Base-by-base conservation (phyloP, 2,888 invertebrate genomes). In the Cryptus armator region DNA sequence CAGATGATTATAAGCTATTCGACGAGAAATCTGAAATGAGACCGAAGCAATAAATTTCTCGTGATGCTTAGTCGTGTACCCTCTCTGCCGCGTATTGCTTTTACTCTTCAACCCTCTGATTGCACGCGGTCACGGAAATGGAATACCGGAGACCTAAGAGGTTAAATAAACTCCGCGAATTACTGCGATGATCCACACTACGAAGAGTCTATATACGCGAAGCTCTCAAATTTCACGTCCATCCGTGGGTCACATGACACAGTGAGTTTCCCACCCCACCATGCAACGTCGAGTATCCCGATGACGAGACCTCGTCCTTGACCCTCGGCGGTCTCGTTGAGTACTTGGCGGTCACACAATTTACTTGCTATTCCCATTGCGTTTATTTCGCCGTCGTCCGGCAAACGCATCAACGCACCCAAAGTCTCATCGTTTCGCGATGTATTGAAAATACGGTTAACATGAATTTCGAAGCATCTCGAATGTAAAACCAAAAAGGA, bases 161-260 rank as follows among this genome's bases (percentile, higher is more conserved):
- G n/a, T 32, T 12, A 64, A 64, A 64, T 64, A 12, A 64, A 64
- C 37, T 37, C 14, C 6, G 32, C 2, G 12, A 14, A 64, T 32
- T 32, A 37, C 2, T n/a, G 37, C 62, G n/a, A 64, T 5, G 12
- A 32, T 3, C 12, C 62, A 62, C n/a, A 32, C 29, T 59, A 29
- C 19, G 9, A 59, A 62, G n/a, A 2, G 14, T 29, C 0, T 66
- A 16, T 32, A n/a, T 44, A 44, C 43, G 37, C 19, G 14, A 62
- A 75, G 32, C 62, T 46, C 16, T 66, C 66, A 32, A 64, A 67
- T 75, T 76, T 72, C 43, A 66, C 77, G 56, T 67, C 46, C 10
- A 29, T 66, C 66, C 37, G 32, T 32, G 71, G 75, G 75, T 81
- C 81, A 46, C 70, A 44, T 68, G 75, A 81, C 75, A 76, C 48